phyloP scores from a whole-genome alignment of 2,888 invertebrate genomes.

The Notodonta ziczac region DNA sequence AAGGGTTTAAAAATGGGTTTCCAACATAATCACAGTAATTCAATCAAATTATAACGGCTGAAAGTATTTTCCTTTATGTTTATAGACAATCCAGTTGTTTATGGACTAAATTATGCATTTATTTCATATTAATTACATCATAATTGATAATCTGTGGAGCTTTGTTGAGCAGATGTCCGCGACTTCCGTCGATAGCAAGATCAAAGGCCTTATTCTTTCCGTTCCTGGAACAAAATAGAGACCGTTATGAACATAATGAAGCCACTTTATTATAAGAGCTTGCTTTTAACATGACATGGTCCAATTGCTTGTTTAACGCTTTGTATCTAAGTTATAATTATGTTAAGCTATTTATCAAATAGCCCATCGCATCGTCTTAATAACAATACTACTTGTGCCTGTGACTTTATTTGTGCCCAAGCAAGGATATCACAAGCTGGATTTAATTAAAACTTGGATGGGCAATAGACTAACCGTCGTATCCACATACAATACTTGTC shows the following conservation, averaged over 20 bases:
- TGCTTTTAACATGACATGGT: neutral
- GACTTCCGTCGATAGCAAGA: neutral
- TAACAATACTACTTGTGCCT: too few relatives aligned
- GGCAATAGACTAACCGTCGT: too few relatives aligned
- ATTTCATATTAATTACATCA: neutral
- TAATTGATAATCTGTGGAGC: neutral
- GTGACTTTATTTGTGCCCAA: too few relatives aligned
- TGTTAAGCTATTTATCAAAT: neutral
- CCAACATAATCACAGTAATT: too few relatives aligned
- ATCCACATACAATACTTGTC: too few relatives aligned
- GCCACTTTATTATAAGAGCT: neutral
- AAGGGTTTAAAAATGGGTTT: too few relatives aligned
- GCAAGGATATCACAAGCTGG: too few relatives aligned
- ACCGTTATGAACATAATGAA: neutral
- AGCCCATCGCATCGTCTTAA: too few relatives aligned
- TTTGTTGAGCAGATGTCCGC: neutral
- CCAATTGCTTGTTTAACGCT: neutral
- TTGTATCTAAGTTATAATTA: neutral
- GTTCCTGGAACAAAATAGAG: slow-evolving; percentile 3
- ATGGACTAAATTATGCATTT: neutral
- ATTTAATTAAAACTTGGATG: too few relatives aligned
- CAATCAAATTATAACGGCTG: too few relatives aligned
- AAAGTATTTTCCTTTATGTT: too few relatives aligned
- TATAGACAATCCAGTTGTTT: neutral
- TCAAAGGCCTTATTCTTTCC: neutral